A percentile compares a stretch with the other conserved stretches of the same genome.
phyloP scores from a whole-genome alignment of 2,113 vertebrate species.

The Atherinomorus stipes region DNA sequence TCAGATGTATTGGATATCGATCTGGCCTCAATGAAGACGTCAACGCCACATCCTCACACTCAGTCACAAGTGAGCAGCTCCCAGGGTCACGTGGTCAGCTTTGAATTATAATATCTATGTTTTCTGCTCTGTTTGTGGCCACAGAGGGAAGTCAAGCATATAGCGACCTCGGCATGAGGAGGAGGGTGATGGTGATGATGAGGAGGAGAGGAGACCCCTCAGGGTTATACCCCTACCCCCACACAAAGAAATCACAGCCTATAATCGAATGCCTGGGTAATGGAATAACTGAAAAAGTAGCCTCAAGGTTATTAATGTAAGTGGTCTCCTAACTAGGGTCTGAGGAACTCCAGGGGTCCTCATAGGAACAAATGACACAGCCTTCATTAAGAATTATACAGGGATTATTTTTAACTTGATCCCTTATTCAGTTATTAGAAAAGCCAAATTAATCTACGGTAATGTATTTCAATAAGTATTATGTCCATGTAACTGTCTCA shows the following conservation, averaged over 20 bases:
- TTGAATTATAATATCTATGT: constrained; percentile 32
- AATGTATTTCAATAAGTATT: constrained; percentile 3
- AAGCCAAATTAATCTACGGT: neutral
- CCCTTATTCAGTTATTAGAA: neutral
- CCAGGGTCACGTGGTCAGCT: constrained; percentile 59
- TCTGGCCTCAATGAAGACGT: constrained; percentile 71
- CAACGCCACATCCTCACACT: constrained; percentile 64
- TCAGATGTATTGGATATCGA: constrained; percentile 75
- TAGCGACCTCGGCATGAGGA: constrained; percentile 30
- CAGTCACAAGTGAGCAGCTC: constrained; percentile 52
- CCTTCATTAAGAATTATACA: constrained; percentile 6
- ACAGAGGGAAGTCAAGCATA: constrained; percentile 50
- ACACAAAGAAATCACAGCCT: constrained; percentile 64
- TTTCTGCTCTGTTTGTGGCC: constrained; percentile 33
- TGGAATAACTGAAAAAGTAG: constrained; percentile 75
- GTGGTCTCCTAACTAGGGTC: constrained; percentile 52
- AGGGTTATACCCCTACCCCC: constrained; percentile 46
- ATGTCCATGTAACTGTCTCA: neutral
- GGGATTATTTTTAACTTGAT: constrained; percentile 6
- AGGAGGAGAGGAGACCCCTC: constrained; percentile 45
- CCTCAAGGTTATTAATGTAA: constrained; percentile 75
- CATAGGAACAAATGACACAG: constrained; percentile 23
- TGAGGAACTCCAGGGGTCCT: constrained; percentile 42
- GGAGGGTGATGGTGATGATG: constrained; percentile 42
- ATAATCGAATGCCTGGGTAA: constrained; percentile 73